Percentiles rank a stretch among this genome's conserved stretches.
These are phyloP conservation scores for Halichoerus grypus DNA, from an alignment of 2,113 vertebrate species.

Conservation along the genomic window DNA sequence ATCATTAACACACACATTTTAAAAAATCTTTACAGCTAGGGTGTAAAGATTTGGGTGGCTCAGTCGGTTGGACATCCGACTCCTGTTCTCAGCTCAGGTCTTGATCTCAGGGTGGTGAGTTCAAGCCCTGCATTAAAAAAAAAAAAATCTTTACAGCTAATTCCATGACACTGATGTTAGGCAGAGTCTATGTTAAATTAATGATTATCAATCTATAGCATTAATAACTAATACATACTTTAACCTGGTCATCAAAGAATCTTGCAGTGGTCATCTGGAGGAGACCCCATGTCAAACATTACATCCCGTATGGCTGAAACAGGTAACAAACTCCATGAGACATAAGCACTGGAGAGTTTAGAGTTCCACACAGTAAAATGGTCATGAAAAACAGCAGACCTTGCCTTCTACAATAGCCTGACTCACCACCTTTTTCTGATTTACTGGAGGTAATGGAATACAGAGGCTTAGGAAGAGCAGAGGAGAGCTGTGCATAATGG, in stretches of 20 bases:
- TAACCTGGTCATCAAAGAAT: background rate
- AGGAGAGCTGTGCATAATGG: constrained; percentile 73
- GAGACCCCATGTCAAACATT: background rate
- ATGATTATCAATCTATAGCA: background rate
- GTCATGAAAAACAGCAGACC: constrained; percentile 18
- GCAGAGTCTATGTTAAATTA: constrained; percentile 5
- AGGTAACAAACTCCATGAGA: background rate
- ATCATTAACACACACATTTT: background rate
- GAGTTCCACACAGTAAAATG: background rate
- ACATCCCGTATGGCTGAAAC: background rate
- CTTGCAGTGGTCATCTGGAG: background rate
- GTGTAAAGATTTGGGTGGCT: background rate
- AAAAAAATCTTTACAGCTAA: background rate
- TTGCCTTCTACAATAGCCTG: background rate
- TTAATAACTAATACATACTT: constrained; percentile 10
- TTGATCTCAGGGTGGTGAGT: background rate
- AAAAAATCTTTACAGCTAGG: background rate
- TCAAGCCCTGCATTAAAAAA: background rate
- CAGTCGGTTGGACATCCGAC: background rate
- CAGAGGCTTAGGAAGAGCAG: constrained; percentile 68
- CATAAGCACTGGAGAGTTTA: background rate
- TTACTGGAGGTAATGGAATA: constrained; percentile 80
- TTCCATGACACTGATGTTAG: background rate
- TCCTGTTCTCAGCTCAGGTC: background rate
- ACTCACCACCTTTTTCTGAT: constrained; percentile 75